Base-by-base conservation (phyloP, 2,888 invertebrate genomes). In the Acronicta aceris region DNA sequence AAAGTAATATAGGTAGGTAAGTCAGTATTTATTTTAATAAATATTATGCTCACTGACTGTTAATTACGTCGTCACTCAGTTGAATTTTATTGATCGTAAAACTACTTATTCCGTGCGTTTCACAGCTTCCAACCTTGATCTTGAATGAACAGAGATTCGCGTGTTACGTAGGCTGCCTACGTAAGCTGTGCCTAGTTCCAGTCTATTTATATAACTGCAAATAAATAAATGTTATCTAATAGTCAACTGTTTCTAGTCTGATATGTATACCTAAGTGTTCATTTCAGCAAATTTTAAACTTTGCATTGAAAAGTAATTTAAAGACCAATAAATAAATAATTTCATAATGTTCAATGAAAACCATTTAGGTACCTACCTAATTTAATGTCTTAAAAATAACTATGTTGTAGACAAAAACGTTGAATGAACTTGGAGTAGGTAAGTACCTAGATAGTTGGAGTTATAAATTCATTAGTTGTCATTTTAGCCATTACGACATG, bases 401-500 rank as follows among this genome's bases (percentile, higher is more conserved):
- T n/a, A n/a, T n/a, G n/a, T n/a, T n/a, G n/a, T n/a, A n/a, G n/a
- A n/a, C n/a, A 15, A 33, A 13, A 43, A 46, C 13, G 25, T 41
- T 1, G 38, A 38, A 27, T 58, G 30, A 21, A 33, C 42, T 53
- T 58, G 41, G 8, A 30, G 33, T 33, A 33, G 21, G 2, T 21
- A 21, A 2, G 2, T 21, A 21, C 21, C 2, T 21, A 21, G 2
- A 2, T 21, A 21, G 30, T 8, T 30, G 30, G 0, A 52, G 40
- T 43, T 50, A 41, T 43, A 25, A 41, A 49, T 59, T 59, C 41
- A 27, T 21, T 38, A 42, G 41, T 50, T 50, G 60, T 48, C 54
- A 83, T 82, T 74, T 33, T 70, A 75, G 75, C 73, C 74, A 76
- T 68, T 73, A 77, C 77, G 75, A 74, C 78, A 79, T 80, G 81